phyloP scores from a whole-genome alignment of 2,113 vertebrate species.

The Solea solea region DNA sequence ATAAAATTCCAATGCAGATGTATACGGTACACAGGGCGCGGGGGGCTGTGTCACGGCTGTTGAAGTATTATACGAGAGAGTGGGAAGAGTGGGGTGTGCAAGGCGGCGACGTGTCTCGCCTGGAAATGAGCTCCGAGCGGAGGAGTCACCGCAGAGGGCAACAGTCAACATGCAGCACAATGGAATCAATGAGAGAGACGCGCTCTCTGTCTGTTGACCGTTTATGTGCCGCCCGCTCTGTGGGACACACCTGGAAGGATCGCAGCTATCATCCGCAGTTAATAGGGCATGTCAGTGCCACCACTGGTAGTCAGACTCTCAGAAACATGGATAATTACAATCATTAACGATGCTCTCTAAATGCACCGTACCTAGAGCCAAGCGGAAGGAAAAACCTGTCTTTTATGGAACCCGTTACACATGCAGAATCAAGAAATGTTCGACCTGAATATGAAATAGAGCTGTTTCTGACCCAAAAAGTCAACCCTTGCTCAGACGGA shows the following conservation, averaged over 20 bases:
- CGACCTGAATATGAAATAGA: too few relatives aligned
- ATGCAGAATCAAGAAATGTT: too few relatives aligned
- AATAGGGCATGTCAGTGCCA: conserved; percentile 1
- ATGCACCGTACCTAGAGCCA: too few relatives aligned
- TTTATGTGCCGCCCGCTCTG: conserved; percentile 31
- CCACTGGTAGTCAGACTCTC: not conserved
- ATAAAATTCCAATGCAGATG: conserved; percentile 64
- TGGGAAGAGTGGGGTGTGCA: conserved; percentile 27
- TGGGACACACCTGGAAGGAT: conserved; percentile 26
- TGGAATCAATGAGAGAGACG: conserved; percentile 25
- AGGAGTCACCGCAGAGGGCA: conserved; percentile 49
- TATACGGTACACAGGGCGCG: conserved; percentile 25
- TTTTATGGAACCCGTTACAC: too few relatives aligned
- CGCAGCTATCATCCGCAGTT: not conserved
- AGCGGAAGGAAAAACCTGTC: too few relatives aligned
- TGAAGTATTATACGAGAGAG: conserved; percentile 47
- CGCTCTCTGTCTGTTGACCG: conserved; percentile 33
- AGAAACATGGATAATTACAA: conserved; percentile 5
- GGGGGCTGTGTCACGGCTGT: conserved; percentile 22
- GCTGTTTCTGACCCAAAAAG: too few relatives aligned
- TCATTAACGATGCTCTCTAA: too few relatives aligned
- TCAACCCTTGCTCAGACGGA: too few relatives aligned
- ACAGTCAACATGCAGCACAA: conserved; percentile 40
- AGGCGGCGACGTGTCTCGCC: conserved; percentile 30
- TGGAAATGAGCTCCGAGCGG: conserved; percentile 52